Evolutionary conservation across 2,797 vertebrate species (phyloP), one percentile per base, ranked within the genome.

Genomic region (Pseudochromis fuscus): DNA sequence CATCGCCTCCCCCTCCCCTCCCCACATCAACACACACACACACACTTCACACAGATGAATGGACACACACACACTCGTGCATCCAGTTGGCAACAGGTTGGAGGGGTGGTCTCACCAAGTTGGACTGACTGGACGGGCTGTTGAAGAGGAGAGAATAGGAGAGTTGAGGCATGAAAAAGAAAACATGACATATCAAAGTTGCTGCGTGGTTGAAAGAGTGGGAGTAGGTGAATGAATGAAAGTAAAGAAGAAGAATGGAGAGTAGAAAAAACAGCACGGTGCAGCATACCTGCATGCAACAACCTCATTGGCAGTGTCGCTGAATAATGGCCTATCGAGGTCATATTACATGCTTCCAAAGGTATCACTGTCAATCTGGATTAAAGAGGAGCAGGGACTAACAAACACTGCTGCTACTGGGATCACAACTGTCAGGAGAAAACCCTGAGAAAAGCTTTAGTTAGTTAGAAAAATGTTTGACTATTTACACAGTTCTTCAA

Each of bases 171-270:
- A 53, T 25, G 21, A 40, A 75, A 70, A 65, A 50, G 40, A 48
- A 75, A 81, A 77, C 59, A 56, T 60, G 77, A 76, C 50, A 55
- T 46, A 46, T 81, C 68, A 56, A 50, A 57, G 67, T 42, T 45
- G 52, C 53, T 19, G 37, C 25, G 48, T 27, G 16, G 12, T 30
- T 69, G 56, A 57, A 46, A 37, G 35, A 30, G n/a, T 12, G 2
- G 23, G 15, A 2, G 30, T 30, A 21, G 10, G 8, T 50, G 60
- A 21, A 37, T 25, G 25, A 62, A 15, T 21, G 30, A 23, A 45
- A n/a, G 19, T 49, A 23, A 38, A 12, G 28, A 23, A 30, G 2
- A 21, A 30, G n/a, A 50, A n/a, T 35, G 16, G 4, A 49, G 7
- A 24, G 28, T 31, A 27, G n/a, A n/a, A n/a, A n/a, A n/a, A n/a